A percentile compares a stretch with the other conserved stretches of the same genome.
phyloP scores from a whole-genome alignment of 2,113 vertebrate genomes.

The Sarotherodon lohbergeri region DNA sequence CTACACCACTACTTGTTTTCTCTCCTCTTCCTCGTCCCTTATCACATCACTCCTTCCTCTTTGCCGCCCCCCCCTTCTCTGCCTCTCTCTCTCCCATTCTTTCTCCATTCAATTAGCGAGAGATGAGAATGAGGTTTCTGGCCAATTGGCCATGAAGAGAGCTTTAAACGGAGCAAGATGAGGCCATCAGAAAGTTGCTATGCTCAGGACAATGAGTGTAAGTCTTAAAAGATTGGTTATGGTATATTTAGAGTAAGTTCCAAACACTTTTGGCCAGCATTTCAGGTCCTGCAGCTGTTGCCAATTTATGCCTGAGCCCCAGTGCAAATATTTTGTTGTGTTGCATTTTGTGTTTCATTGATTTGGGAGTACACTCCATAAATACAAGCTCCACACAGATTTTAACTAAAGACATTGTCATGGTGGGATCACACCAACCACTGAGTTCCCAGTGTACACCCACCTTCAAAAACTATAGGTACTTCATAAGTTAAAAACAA shows the following conservation, averaged over 20 bases:
- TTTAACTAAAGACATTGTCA: neutral
- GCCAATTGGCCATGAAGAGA: slow-evolving; percentile 75
- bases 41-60: slow-evolving; percentile 13
- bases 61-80: neutral
- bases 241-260: neutral
- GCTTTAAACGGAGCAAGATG: slow-evolving; percentile 52
- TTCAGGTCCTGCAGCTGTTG: neutral
- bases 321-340: neutral
- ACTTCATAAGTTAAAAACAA: neutral
- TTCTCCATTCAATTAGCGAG: slow-evolving; percentile 66
- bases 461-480: neutral
- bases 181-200: slow-evolving; percentile 34
- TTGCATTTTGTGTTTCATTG: neutral
- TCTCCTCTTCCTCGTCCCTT: slow-evolving; percentile 20
- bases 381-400: neutral
- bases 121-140: slow-evolving; percentile 63
- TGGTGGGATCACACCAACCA: neutral
- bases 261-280: neutral
- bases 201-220: neutral
- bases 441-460: neutral
- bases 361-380: neutral
- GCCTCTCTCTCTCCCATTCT: neutral
- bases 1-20: slow-evolving; percentile 38
- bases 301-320: neutral
- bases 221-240: neutral